Conservation (phyloP, 2,113 vertebrate genomes). For the Lates calcarifer region DNA sequence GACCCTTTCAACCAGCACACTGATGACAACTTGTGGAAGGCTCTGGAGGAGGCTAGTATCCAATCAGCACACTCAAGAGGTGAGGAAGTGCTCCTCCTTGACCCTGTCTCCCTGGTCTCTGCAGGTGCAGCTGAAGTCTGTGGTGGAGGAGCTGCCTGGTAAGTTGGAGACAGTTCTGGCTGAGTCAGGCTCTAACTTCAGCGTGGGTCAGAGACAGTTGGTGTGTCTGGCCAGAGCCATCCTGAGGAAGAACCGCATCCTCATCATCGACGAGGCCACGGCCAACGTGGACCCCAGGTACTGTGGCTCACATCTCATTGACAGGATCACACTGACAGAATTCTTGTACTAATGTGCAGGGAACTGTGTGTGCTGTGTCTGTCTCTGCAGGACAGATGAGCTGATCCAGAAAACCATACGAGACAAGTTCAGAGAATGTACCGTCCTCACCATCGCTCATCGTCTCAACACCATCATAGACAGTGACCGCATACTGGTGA, state of each 20-base stretch:
- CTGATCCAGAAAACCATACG: constrained; percentile 95
- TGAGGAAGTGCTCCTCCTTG: not conserved
- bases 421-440: constrained; percentile 94
- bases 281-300: constrained; percentile 94
- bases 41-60: constrained; percentile 87
- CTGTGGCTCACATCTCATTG: no score
- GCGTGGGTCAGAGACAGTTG: constrained; percentile 95
- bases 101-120: not conserved
- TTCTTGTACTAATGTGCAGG: no score
- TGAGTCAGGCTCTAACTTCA: constrained; percentile 97
- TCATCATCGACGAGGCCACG: constrained; percentile 97
- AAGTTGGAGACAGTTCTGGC: constrained; percentile 94
- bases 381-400: constrained; percentile 91
- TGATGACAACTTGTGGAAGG: constrained; percentile 93
- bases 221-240: constrained; percentile 95
- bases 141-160: constrained; percentile 91
- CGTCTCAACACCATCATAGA: constrained; percentile 96
- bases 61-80: no score
- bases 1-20: constrained; percentile 93
- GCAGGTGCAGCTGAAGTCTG: constrained; percentile 94
- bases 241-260: constrained; percentile 94
- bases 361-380: not conserved
- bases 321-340: no score
- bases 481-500: constrained; percentile 96
- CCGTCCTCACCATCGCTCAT: constrained; percentile 96